Conservation (phyloP, 2,797 vertebrate species). For the Chelon auratus region DNA sequence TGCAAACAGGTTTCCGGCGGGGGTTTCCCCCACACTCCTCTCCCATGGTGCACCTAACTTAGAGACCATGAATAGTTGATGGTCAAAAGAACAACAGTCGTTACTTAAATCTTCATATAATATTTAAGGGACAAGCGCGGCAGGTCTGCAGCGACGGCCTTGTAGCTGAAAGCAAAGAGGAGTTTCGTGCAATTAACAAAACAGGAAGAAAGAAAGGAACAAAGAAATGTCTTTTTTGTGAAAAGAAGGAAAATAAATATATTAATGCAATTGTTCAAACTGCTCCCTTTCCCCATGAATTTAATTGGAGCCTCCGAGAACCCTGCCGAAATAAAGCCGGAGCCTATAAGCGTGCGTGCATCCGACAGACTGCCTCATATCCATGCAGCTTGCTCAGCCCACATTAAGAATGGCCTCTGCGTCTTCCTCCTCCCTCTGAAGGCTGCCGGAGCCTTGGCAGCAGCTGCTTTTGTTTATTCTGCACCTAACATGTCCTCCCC, state of each 20-base stretch:
- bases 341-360: conserved; percentile 42
- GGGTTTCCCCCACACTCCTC: conserved; percentile 47
- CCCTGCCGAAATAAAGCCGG: conserved; percentile 56
- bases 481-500: conserved; percentile 70
- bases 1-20: conserved; percentile 42
- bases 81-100: conserved; percentile 84
- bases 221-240: conserved; percentile 28
- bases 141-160: conserved; percentile 51
- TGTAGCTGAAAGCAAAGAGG: conserved; percentile 59
- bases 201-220: conserved; percentile 27
- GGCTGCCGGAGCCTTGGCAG: conserved; percentile 58
- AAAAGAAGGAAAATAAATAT: conserved; percentile 56
- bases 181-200: conserved; percentile 67
- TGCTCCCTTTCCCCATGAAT: conserved; percentile 48
- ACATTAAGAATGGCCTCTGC: conserved; percentile 62
- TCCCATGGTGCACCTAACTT: conserved; percentile 76
- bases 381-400: conserved; percentile 48
- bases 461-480: conserved; percentile 80
- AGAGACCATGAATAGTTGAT: conserved; percentile 84
- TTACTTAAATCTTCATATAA: conserved; percentile 86
- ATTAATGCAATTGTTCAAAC: conserved; percentile 52
- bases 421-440: conserved; percentile 56
- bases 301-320: conserved; percentile 73
- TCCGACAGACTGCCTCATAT: conserved; percentile 68
- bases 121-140: conserved; percentile 77